Percentiles rank a stretch among this genome's conserved stretches.
These are phyloP conservation scores for Drosophila biarmipes DNA, from an alignment of 1,140 invertebrate genomes.

Conservation along the genomic window DNA sequence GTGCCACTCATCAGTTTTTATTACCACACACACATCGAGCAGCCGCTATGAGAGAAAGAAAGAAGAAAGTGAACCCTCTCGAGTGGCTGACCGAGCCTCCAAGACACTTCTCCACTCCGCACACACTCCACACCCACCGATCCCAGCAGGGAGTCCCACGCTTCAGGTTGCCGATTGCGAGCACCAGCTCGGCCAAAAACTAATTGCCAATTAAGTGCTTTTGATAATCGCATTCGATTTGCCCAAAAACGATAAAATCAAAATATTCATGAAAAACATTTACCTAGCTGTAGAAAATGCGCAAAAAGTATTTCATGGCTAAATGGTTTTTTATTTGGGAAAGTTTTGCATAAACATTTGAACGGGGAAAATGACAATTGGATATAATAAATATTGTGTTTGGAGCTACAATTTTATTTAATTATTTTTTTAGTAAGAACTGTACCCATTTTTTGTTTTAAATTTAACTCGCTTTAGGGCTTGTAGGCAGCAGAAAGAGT, in stretches of 20 bases:
- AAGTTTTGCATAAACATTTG: neutral
- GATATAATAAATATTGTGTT: no score
- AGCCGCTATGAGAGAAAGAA: slow-evolving; percentile 36
- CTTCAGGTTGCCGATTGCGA: slow-evolving; percentile 37
- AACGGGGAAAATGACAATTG: neutral
- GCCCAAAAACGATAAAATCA: slow-evolving; percentile 8
- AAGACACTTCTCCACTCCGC: neutral
- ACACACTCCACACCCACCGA: slow-evolving; percentile 8
- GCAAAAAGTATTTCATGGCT: slow-evolving; percentile 18
- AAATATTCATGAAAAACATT: slow-evolving; percentile 16
- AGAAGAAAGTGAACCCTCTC: slow-evolving; percentile 43
- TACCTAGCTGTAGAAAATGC: slow-evolving; percentile 3
- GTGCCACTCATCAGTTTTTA: slow-evolving; percentile 45
- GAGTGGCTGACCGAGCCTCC: slow-evolving; percentile 10
- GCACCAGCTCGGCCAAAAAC: slow-evolving; percentile 37
- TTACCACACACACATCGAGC: slow-evolving; percentile 31
- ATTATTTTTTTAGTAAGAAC: no score
- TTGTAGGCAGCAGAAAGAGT: neutral
- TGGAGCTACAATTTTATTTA: no score
- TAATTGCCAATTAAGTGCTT: slow-evolving; percentile 52
- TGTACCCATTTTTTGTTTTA: no score
- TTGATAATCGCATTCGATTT: slow-evolving; percentile 43
- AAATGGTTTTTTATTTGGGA: slow-evolving; percentile 7
- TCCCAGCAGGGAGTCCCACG: slow-evolving; percentile 36
- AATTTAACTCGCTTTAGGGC: neutral